Evolutionary conservation across 2,888 invertebrate genomes (phyloP), one percentile per base, ranked within the genome.

Genomic region (Lysandra bellargus): DNA sequence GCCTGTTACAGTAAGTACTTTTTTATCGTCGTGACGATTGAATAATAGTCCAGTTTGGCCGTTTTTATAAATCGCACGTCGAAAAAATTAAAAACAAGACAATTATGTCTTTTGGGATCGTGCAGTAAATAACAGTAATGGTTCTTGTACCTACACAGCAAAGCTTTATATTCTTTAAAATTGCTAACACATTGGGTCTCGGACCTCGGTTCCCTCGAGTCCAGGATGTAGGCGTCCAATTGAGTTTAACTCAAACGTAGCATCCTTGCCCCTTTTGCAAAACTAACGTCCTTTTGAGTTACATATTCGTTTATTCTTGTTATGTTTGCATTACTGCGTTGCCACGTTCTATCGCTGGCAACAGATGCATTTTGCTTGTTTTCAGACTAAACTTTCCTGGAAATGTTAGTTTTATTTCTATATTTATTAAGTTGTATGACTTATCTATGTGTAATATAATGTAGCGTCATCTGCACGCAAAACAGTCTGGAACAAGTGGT

Each of bases 401-500:
- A 64, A 61, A n/a, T 9, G 7, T 61, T 7, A 61, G 23, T 61
- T 61, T 61, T 23, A 61, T 23, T 57, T 57, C 61, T 6, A 61
- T 17, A n/a, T n/a, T n/a, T n/a, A n/a, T 23, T 61, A 61, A 7
- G 9, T 4, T 12, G 23, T 23, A 23, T 23, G 7, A 49, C 1
- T 74, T 44, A 9, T 6, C 44, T 74, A n/a, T 74, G n/a, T 44
- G 49, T n/a, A 53, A 75, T 53, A 14, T 14, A 75, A 76, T 76
- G 33, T 76, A 33, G 17, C 14, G 49, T 53, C 72, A 78, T 69
- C 72, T 64, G 76, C 69, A 78, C 87, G 88, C 88, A 84, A 88
- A 88, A 89, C 89, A 88, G 88, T 89, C 89, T 89, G 88, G 87
- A 89, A 88, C 90, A 89, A 89, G 88, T 86, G 86, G 87, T 90